Percentiles rank a stretch among this genome's conserved stretches.
phyloP scores from a whole-genome alignment of 2,797 vertebrate species.

The Lagodon rhomboides region DNA sequence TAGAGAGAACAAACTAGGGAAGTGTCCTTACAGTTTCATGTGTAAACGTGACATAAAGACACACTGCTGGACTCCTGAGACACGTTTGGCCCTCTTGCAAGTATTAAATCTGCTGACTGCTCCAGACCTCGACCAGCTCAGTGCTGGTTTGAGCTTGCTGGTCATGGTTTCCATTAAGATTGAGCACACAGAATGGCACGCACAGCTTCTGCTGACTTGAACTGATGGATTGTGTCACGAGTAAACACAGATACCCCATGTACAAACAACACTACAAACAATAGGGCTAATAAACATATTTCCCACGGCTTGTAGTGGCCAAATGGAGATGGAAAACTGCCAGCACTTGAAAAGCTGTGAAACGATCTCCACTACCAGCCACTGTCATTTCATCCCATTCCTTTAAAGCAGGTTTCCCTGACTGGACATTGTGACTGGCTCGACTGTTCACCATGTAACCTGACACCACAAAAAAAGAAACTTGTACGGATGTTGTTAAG shows the following conservation, averaged over 20 bases:
- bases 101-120: neutral
- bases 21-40: constrained; percentile 9
- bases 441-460: neutral
- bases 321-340: neutral
- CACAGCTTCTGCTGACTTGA: neutral
- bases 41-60: neutral
- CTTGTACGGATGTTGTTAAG: neutral
- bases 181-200: neutral
- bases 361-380: neutral
- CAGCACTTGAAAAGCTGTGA: neutral
- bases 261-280: constrained; percentile 18
- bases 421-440: neutral
- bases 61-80: neutral
- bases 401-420: neutral
- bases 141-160: neutral
- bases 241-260: neutral
- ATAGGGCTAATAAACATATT: neutral
- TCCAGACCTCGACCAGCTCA: neutral
- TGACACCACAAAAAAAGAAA: neutral
- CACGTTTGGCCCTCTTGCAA: neutral
- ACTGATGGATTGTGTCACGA: neutral
- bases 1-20: constrained; percentile 22
- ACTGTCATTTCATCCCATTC: neutral
- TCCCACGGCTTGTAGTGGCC: neutral
- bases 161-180: neutral